Conservation (phyloP, 2,113 vertebrate species). For the Pantherophis guttatus region DNA sequence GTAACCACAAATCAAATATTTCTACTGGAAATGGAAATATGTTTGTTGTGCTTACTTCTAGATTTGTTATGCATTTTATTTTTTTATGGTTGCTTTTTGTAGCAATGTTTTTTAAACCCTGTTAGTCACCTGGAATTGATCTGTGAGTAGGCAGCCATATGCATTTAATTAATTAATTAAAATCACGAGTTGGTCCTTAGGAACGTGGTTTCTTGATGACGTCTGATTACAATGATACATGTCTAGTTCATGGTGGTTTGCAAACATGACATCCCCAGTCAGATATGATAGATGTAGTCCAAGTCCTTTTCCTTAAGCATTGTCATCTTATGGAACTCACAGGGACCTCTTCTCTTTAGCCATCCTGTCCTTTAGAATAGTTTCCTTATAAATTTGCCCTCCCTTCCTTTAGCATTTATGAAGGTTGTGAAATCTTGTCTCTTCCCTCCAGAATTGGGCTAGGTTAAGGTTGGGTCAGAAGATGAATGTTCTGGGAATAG, state of each 20-base stretch:
- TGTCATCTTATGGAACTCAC: not conserved
- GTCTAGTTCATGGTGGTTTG: not conserved
- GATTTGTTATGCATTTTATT: not conserved
- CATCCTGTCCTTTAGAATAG: not conserved
- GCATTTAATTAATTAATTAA: not conserved
- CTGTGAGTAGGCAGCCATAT: not conserved
- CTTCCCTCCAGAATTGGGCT: not conserved
- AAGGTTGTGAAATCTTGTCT: not conserved
- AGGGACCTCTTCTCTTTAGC: not conserved
- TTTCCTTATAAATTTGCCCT: not conserved
- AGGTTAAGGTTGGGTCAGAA: not conserved
- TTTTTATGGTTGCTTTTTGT: not conserved
- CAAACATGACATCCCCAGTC: not conserved
- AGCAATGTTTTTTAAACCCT: not conserved
- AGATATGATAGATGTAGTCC: not conserved
- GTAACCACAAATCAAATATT: not conserved
- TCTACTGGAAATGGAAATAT: not conserved
- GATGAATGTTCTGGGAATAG: not conserved
- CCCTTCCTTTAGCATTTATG: not conserved
- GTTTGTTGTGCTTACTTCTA: not conserved
- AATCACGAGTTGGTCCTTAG: not conserved
- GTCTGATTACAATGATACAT: not conserved
- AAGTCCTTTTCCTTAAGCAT: not conserved
- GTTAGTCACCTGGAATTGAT: not conserved
- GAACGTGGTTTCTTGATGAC: not conserved